Evolutionary conservation across 2,888 invertebrate species (phyloP).

Genomic region (Agriotes lineatus): DNA sequence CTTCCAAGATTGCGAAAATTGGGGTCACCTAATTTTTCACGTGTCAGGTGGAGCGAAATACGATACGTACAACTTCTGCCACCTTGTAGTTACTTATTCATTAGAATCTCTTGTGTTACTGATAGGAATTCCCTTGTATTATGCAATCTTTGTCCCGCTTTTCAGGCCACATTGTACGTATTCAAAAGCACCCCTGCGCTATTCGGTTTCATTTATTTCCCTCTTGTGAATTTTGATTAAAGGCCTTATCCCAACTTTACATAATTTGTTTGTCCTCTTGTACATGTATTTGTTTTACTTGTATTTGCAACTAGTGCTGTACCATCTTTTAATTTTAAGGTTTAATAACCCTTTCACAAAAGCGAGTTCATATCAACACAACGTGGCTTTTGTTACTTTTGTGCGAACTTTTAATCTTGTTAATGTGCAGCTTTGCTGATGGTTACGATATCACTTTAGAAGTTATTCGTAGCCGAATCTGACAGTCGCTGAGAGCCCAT

Average conservation of each 20-base stretch:
- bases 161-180: background rate
- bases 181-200: slow-evolving; percentile 4
- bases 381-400: background rate
- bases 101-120: slow-evolving; percentile 8
- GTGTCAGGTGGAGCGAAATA: background rate
- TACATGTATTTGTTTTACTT: background rate
- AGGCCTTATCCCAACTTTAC: background rate
- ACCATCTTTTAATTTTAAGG: no score
- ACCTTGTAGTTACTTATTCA: slow-evolving; percentile 4
- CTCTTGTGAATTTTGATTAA: slow-evolving; percentile 15
- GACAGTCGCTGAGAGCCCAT: background rate
- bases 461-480: slow-evolving; percentile 1
- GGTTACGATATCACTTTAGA: slow-evolving; percentile 7
- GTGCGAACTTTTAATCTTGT: slow-evolving; percentile 8
- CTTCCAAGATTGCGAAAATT: background rate
- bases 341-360: no score
- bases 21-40: background rate
- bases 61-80: background rate
- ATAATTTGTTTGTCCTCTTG: slow-evolving; percentile 10
- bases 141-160: slow-evolving; percentile 16
- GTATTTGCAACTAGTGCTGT: no score
- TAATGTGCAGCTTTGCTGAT: slow-evolving; percentile 4
- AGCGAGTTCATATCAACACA: no score
- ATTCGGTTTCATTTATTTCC: slow-evolving; percentile 1
- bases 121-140: slow-evolving; percentile 6